Base-by-base conservation (phyloP, 2,113 vertebrate genomes). In the Prolemur simus region DNA sequence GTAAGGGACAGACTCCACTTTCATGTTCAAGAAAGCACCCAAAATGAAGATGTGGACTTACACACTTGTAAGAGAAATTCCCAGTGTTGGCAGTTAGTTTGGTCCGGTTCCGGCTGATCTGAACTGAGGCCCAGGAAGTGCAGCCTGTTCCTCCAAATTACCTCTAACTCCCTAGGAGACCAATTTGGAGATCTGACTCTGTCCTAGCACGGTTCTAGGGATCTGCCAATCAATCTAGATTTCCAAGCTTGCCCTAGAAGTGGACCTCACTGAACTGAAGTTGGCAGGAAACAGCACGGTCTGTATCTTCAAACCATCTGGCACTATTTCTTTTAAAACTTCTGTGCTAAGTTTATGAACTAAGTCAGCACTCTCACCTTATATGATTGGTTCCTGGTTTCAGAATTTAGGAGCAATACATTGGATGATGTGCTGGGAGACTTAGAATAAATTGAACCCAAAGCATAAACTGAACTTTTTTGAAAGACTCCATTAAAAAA, bases 331-430 rank as follows among this genome's bases (percentile, higher is more conserved):
- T 66, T 87, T 96, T 52, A 93, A 92, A 91, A 92, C 1, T 42
- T 95, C 69, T 96, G 45, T 56, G 42, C 60, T 87, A 82, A 89
- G 42, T 92, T 89, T 87, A 37, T 89, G 80, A 95, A 85, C 85
- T 76, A 81, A 80, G 69, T 85, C 18, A 81, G 27, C 18, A 89
- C 4, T 78, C 29, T 91, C 7, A 78, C 23, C n/a, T 80, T 89
- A 83, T 23, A 34, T 87, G 74, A 58, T 34, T 89, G 39, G 14
- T 56, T 91, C 8, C 58, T 80, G 47, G 17, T 58, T 96, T 96
- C 58, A 97, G 17, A 73, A 94, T 81, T 89, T 54, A 89, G 64
- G 8, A 93, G 39, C 14, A 91, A 76, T 39, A 60, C 2, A 58
- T 1, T n/a, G 2, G 29, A 63, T 74, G 23, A 89, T 81, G 23